Percentiles rank a stretch among this genome's conserved stretches.
Evolutionary conservation across 1,140 invertebrate genomes (phyloP).

Genomic region (Drosophila insularis): DNA sequence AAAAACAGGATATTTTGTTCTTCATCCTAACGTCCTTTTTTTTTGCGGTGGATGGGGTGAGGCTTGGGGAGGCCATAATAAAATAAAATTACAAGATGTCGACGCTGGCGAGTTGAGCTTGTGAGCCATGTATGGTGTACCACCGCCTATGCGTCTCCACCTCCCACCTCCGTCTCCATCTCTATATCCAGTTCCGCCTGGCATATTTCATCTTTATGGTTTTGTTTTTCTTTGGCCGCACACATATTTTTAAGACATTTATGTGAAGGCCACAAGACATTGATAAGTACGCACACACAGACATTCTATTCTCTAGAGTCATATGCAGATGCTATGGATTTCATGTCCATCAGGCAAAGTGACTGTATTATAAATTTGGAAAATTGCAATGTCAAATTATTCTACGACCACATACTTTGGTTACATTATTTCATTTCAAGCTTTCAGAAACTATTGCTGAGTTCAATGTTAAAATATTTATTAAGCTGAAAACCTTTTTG

Average conservation of each 20-base stretch:
- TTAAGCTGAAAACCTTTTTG: too few relatives aligned
- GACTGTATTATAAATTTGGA: conserved; percentile 16
- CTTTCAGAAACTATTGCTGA: too few relatives aligned
- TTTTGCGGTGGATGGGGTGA: neutral
- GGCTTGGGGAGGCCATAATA: conserved; percentile 37
- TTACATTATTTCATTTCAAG: too few relatives aligned
- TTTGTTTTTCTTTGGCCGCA: conserved; percentile 39
- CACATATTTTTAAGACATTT: conserved; percentile 51
- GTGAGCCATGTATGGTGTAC: conserved; percentile 33
- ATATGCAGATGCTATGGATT: conserved; percentile 40
- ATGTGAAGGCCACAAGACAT: conserved; percentile 42
- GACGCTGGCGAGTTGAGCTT: conserved; percentile 46
- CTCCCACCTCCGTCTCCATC: neutral
- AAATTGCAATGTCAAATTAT: too few relatives aligned
- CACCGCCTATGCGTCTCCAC: neutral
- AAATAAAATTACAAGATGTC: conserved; percentile 71
- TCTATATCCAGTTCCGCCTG: neutral
- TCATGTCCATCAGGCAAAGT: neutral
- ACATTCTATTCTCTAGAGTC: conserved; percentile 18
- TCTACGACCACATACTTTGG: too few relatives aligned
- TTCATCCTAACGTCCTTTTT: conserved; percentile 23
- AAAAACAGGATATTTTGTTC: conserved; percentile 12
- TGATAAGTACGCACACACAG: conserved; percentile 26
- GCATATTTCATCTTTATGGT: conserved; percentile 63
- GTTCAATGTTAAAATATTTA: too few relatives aligned